Conservation (phyloP, 2,113 vertebrate genomes). For the Melanerpes formicivorus region DNA sequence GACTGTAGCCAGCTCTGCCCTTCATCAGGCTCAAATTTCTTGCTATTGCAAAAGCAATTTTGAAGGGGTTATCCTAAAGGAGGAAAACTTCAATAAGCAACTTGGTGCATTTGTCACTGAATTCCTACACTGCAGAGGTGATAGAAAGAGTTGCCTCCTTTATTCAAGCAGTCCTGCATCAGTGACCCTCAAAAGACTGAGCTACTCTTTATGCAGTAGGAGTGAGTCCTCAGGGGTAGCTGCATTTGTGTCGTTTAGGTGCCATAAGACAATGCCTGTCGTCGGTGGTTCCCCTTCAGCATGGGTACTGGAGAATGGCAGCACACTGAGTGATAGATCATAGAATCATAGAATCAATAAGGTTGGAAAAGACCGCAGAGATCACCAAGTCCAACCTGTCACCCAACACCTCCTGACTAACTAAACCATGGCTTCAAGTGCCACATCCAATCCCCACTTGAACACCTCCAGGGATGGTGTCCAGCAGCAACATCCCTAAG, state of each 20-base stretch:
- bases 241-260: background rate
- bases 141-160: background rate
- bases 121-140: accelerated
- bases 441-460: no score
- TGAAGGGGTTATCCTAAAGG: background rate
- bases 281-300: background rate
- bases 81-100: constrained; percentile 10
- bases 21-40: constrained; percentile 54
- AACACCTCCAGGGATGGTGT: no score
- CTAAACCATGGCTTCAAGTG: no score
- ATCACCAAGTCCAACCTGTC: no score
- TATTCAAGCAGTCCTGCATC: background rate
- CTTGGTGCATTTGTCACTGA: background rate
- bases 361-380: no score
- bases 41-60: constrained; percentile 36
- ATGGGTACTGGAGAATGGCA: background rate
- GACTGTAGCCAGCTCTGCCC: constrained; percentile 38
- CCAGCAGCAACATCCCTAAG: no score
- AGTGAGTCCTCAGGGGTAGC: background rate
- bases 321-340: background rate
- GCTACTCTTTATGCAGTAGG: background rate
- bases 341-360: no score
- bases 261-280: background rate
- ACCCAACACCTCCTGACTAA: no score
- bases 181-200: background rate